Evolutionary conservation across 1,140 invertebrate genomes (phyloP).

Genomic region (Orchestia grillus): DNA sequence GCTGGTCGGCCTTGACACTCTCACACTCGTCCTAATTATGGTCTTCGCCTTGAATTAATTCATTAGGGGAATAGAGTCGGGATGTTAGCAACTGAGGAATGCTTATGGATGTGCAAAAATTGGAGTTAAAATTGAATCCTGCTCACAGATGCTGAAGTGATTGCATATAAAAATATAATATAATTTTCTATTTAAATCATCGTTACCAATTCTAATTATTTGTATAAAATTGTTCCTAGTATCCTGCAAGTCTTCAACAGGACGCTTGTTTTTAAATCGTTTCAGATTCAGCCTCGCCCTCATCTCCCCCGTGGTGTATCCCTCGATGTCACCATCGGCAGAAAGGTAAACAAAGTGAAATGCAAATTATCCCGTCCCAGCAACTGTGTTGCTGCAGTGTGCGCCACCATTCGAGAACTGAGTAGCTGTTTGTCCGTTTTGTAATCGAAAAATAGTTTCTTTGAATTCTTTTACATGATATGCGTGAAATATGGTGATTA

Average conservation of each 20-base stretch:
- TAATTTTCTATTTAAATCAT: not conserved
- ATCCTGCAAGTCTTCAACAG: not conserved
- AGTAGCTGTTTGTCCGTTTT: not conserved
- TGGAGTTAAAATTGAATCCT: too few relatives aligned
- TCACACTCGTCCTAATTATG: too few relatives aligned
- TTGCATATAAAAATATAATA: too few relatives aligned
- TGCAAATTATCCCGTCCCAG: too few relatives aligned
- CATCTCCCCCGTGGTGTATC: not conserved
- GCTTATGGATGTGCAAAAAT: too few relatives aligned
- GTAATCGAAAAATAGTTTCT: not conserved
- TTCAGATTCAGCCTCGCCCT: slow-evolving; percentile 24
- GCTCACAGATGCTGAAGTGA: too few relatives aligned
- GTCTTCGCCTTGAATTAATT: too few relatives aligned
- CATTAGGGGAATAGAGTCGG: too few relatives aligned
- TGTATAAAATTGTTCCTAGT: not conserved
- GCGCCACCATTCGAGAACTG: not conserved
- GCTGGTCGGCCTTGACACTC: too few relatives aligned
- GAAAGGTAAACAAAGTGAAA: not conserved
- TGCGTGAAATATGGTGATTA: not conserved
- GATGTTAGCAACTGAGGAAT: too few relatives aligned
- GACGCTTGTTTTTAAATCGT: not conserved
- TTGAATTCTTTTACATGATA: not conserved
- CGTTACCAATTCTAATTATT: not conserved
- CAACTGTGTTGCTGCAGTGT: too few relatives aligned
- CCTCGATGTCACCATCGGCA: slow-evolving; percentile 20